Conservation (phyloP, 2,113 vertebrate genomes). For the Tachycineta bicolor region DNA sequence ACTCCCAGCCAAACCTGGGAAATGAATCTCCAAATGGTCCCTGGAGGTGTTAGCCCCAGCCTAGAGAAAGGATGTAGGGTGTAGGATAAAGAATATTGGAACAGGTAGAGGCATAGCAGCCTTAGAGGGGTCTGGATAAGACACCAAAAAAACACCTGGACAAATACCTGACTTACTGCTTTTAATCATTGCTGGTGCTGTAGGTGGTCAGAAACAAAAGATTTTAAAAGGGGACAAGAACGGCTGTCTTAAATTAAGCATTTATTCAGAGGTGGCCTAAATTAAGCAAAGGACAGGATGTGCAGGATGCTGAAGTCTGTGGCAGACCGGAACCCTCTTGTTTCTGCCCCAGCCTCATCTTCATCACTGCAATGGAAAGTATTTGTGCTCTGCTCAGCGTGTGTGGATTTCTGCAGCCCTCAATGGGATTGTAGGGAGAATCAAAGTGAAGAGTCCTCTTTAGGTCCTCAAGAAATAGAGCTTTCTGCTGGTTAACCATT, state of each 20-base stretch:
- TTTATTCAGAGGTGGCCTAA: neutral
- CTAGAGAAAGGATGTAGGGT: neutral
- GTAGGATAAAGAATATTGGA: neutral
- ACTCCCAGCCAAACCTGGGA: neutral
- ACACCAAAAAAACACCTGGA: neutral
- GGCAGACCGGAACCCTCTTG: neutral
- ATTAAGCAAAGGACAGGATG: neutral
- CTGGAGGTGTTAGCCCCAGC: neutral
- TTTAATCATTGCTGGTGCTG: neutral
- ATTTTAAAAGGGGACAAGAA: neutral
- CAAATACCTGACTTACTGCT: neutral
- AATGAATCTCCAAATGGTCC: neutral
- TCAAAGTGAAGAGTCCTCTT: conserved; percentile 32
- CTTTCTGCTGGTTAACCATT: conserved; percentile 60
- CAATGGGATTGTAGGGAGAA: neutral
- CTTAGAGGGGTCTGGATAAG: neutral
- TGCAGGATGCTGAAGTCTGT: neutral
- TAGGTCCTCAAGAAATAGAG: conserved; percentile 55
- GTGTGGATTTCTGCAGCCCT: neutral
- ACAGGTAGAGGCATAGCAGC: neutral
- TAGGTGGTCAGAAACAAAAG: neutral
- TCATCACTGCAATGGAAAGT: neutral
- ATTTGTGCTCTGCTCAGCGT: neutral
- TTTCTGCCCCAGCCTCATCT: neutral
- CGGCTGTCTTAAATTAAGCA: neutral